Evolutionary conservation across 1,140 invertebrate genomes (phyloP).

Genomic region (Heterodera schachtii): DNA sequence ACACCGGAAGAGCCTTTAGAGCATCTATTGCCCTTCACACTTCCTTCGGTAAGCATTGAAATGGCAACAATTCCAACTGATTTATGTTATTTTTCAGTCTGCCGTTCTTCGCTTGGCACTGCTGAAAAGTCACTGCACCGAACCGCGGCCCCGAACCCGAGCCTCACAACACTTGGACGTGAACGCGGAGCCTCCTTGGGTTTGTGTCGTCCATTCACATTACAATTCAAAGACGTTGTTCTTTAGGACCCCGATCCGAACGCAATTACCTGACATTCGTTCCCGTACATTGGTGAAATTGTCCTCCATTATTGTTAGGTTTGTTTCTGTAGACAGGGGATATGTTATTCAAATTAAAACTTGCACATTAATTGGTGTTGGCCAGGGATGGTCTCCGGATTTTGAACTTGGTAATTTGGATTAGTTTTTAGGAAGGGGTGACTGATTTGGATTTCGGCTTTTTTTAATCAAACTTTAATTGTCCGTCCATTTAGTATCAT

Average conservation of each 20-base stretch:
- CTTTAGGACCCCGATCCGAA: conserved; percentile 28
- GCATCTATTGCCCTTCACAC: conserved; percentile 30
- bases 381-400: too few relatives aligned
- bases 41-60: conserved; percentile 19
- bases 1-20: conserved; percentile 60
- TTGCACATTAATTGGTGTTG: too few relatives aligned
- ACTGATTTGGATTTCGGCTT: background rate
- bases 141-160: conserved; percentile 43
- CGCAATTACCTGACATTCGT: conserved; percentile 12
- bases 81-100: conserved; percentile 27
- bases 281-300: background rate
- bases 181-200: conserved; percentile 58
- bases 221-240: background rate
- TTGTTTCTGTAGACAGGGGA: background rate
- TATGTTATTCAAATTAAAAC: too few relatives aligned
- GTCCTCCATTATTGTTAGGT: background rate
- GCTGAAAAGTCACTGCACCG: conserved; percentile 23
- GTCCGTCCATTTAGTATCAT: background rate
- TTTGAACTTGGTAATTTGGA: too few relatives aligned
- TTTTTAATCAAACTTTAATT: background rate
- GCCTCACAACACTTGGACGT: conserved; percentile 59
- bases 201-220: background rate
- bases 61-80: conserved; percentile 3
- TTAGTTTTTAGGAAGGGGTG: too few relatives aligned
- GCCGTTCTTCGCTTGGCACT: conserved; percentile 32